Evolutionary conservation across 2,888 invertebrate genomes (phyloP), one percentile per base, ranked within the genome.

Genomic region (Cephus spinipes): DNA sequence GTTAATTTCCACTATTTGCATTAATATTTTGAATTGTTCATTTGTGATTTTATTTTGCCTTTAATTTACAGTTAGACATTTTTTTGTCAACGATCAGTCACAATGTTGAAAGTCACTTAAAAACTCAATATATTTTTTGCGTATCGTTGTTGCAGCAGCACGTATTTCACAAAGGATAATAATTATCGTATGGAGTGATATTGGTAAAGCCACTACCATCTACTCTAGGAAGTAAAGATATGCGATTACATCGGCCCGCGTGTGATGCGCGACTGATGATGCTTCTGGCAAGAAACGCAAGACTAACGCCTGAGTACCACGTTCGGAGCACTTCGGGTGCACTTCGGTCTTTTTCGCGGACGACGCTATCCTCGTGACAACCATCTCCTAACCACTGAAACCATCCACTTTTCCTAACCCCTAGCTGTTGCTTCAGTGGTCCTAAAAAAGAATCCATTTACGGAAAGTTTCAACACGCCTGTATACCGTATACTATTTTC

Each of bases 251-350:
- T 83, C 80, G 81, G 82, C 83, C 84, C 87, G 86, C 87, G 88
- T 83, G 85, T 86, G 83, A 85, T 87, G 87, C 87, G 88, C 89
- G 88, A 89, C 89, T 89, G 89, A 40, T 15, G 40, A 40, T 40
- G 40, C 40, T 40, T 40, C 40, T 4, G 4, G 40, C 40, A 40
- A 86, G 84, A 82, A 83, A 81, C 80, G 82, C 81, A 80, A 80
- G 73, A 77, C 73, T 30, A 31, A 35, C 79, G 40, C 40, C 15
- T 76, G 82, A 82, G 82, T 82, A 40, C 40, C 30, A n/a, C 32
- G 30, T 71, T 32, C 71, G 71, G 32, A 71, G 71, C 15, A 71
- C 71, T 32, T 71, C 71, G 71, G 32, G 30, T 71, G n/a, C 30
- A 71, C 15, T 71, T 71, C 40, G 40, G 40, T 15, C 15, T 40